phyloP scores from a whole-genome alignment of 2,888 invertebrate species.

The Rhingia campestris region DNA sequence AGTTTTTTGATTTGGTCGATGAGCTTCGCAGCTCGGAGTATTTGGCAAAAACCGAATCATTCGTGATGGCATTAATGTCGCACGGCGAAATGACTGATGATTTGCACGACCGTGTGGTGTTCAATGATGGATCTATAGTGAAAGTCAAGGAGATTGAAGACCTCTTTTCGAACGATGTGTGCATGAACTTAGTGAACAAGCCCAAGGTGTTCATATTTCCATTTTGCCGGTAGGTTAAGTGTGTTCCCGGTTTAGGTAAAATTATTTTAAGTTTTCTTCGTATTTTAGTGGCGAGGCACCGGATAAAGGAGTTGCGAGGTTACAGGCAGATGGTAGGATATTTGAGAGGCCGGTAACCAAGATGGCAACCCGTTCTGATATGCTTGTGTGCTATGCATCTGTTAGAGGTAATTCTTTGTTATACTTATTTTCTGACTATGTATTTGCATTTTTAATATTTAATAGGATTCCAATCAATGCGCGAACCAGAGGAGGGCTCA shows the following conservation, averaged over 20 bases:
- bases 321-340: constrained; percentile 66
- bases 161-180: constrained; percentile 85
- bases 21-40: constrained; percentile 82
- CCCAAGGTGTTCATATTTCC: constrained; percentile 90
- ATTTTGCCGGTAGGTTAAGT: constrained; percentile 84
- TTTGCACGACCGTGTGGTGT: constrained; percentile 84
- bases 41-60: constrained; percentile 84
- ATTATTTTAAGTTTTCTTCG: neutral
- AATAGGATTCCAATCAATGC: constrained; percentile 82
- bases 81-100: constrained; percentile 85
- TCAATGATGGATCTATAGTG: constrained; percentile 84
- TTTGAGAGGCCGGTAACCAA: constrained; percentile 22
- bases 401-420: constrained; percentile 82
- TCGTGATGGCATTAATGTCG: constrained; percentile 87
- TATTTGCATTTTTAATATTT: constrained; percentile 10
- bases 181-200: constrained; percentile 84
- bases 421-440: constrained; percentile 5
- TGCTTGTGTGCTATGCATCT: constrained; percentile 87
- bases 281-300: constrained; percentile 79
- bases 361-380: constrained; percentile 84
- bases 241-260: neutral
- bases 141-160: constrained; percentile 84
- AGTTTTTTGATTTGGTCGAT: constrained; percentile 82
- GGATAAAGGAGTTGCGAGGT: constrained; percentile 78
- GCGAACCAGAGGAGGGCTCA: constrained; percentile 85